Evolutionary conservation across 2,888 invertebrate genomes (phyloP).

Genomic region (Deroplatys truncata): DNA sequence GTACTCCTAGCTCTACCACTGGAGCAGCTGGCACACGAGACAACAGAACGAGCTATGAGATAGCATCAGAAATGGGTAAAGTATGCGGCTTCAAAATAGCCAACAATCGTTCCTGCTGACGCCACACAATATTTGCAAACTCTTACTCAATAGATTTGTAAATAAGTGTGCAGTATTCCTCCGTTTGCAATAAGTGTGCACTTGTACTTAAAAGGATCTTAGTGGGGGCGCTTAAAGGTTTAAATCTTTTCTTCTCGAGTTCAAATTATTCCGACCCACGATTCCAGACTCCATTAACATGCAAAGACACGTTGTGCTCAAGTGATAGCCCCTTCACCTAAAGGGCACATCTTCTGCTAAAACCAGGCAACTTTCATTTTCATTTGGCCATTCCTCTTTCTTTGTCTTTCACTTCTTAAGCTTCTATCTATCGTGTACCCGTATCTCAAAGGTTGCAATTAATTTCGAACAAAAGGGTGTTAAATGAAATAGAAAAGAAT

Average conservation of each 20-base stretch:
- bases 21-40: too few relatives aligned
- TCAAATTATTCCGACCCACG: not conserved
- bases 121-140: too few relatives aligned
- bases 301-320: not conserved
- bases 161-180: not conserved
- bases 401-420: not conserved
- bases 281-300: not conserved
- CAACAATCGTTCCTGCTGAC: too few relatives aligned
- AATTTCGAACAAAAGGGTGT: too few relatives aligned
- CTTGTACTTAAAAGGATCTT: not conserved
- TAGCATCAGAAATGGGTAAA: too few relatives aligned
- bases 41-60: too few relatives aligned
- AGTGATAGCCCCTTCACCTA: not conserved
- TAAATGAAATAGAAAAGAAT: too few relatives aligned
- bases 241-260: not conserved
- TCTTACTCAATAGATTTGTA: not conserved
- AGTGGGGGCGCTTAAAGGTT: not conserved
- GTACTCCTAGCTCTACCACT: too few relatives aligned
- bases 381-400: not conserved
- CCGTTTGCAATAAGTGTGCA: not conserved
- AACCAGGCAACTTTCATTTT: not conserved
- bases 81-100: too few relatives aligned
- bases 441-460: too few relatives aligned
- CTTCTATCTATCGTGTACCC: not conserved
- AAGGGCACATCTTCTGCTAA: not conserved